Conservation (phyloP, 2,113 vertebrate species). For the Dipodomys spectabilis region DNA sequence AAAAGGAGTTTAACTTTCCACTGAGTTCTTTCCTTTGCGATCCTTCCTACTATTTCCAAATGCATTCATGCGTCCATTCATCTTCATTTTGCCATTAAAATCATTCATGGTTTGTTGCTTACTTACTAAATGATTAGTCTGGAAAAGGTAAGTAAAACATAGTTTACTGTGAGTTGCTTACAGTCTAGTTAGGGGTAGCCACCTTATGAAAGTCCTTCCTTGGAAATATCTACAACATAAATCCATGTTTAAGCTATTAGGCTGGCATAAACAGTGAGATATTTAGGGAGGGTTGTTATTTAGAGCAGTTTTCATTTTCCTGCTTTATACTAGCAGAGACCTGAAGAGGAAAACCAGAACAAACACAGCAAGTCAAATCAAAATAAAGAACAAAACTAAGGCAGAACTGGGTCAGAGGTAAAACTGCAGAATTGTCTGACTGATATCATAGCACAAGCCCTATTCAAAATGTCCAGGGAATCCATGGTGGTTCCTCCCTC, state of each 20-base stretch:
- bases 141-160: constrained; percentile 16
- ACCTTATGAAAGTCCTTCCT: background rate
- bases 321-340: background rate
- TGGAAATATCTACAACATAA: background rate
- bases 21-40: background rate
- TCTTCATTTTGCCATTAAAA: constrained; percentile 11
- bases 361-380: background rate
- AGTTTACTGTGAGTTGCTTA: background rate
- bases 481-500: background rate
- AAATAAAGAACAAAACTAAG: background rate
- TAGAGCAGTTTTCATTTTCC: background rate
- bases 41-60: background rate
- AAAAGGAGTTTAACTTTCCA: background rate
- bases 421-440: background rate
- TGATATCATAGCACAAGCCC: background rate
- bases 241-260: background rate
- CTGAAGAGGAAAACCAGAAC: background rate
- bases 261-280: background rate
- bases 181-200: background rate
- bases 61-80: background rate
- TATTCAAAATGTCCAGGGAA: background rate
- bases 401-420: background rate
- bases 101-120: background rate
- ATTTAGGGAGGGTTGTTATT: background rate
- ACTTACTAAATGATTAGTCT: background rate